These are phyloP conservation scores for Holotrichia oblita DNA, from an alignment of 1,140 invertebrate species.

Conservation along the genomic window DNA sequence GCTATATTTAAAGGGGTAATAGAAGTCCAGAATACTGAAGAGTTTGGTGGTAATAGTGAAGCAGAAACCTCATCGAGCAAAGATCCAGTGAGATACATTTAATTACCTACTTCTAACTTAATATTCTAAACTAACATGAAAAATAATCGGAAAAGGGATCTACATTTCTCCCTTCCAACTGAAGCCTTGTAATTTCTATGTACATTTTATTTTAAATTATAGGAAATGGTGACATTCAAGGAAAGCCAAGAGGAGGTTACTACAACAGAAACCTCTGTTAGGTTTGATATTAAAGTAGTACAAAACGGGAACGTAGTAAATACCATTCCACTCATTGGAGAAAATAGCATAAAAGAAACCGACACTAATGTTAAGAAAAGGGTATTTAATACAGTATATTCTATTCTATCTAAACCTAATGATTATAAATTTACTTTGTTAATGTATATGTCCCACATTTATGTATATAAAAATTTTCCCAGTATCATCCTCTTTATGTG, in stretches of 20 bases:
- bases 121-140: neutral
- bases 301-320: constrained; percentile 22
- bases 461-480: neutral
- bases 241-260: neutral
- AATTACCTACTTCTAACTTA: neutral
- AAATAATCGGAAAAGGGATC: neutral
- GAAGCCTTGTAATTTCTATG: neutral
- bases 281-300: constrained; percentile 30
- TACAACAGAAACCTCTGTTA: constrained; percentile 11
- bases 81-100: neutral
- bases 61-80: neutral
- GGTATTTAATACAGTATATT: constrained; percentile 21
- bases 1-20: neutral
- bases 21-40: neutral
- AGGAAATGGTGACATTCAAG: neutral
- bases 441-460: neutral
- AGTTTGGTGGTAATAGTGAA: neutral
- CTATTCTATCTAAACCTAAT: neutral
- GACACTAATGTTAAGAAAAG: neutral
- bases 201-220: constrained; percentile 6
- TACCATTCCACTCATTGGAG: constrained; percentile 25
- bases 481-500: neutral
- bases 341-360: constrained; percentile 26
- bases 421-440: neutral
- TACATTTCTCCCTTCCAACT: neutral